A percentile compares a stretch with the other conserved stretches of the same genome.
Conservation (phyloP, 2,797 vertebrate genomes). For the Pangasius krempfi region DNA sequence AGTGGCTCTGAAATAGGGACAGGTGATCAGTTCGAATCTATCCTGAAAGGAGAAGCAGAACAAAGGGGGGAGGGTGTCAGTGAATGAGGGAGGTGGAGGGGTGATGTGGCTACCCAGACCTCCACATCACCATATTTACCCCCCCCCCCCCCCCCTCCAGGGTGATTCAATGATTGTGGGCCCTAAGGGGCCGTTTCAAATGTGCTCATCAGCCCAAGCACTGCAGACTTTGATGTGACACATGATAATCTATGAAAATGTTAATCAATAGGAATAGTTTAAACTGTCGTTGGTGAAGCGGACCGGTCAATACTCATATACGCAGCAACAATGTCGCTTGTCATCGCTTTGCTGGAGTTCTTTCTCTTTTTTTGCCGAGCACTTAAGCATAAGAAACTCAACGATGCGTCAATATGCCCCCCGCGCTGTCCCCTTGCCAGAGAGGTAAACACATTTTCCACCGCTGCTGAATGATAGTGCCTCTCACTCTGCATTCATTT, state of each 20-base stretch:
- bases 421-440: constrained; percentile 58
- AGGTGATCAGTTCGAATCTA: constrained; percentile 83
- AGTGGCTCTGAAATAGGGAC: constrained; percentile 84
- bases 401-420: constrained; percentile 86
- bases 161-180: constrained; percentile 79
- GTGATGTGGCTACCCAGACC: constrained; percentile 42
- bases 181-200: constrained; percentile 84
- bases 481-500: constrained; percentile 88
- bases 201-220: constrained; percentile 88
- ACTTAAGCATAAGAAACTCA: constrained; percentile 95
- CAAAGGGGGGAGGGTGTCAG: constrained; percentile 33
- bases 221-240: constrained; percentile 95
- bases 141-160: constrained; percentile 46
- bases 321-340: constrained; percentile 95
- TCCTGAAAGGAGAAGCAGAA: constrained; percentile 62
- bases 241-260: constrained; percentile 99
- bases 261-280: constrained; percentile 99
- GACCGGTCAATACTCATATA: constrained; percentile 96
- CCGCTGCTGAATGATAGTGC: constrained; percentile 85
- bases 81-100: constrained; percentile 60
- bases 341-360: constrained; percentile 75
- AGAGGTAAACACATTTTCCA: constrained; percentile 96
- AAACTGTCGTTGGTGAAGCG: constrained; percentile 85
- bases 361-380: constrained; percentile 81
- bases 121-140: constrained; percentile 48